Conservation (phyloP, 2,113 vertebrate species). For the Tichodroma muraria region DNA sequence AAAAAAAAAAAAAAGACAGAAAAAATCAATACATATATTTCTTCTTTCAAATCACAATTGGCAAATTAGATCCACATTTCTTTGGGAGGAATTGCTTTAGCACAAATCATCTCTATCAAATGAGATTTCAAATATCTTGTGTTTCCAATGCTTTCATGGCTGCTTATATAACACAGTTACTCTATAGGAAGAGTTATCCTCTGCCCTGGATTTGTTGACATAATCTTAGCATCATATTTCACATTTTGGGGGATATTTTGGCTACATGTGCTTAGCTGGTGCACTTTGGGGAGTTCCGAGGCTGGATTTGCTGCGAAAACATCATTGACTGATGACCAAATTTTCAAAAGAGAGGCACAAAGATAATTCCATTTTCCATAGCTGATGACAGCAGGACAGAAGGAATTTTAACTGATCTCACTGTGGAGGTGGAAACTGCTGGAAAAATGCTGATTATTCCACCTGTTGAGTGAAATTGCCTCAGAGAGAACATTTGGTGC, state of each 20-base stretch:
- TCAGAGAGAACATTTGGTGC: background rate
- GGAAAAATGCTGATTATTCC: background rate
- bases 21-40: background rate
- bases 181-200: background rate
- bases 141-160: background rate
- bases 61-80: slow-evolving; percentile 10
- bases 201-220: background rate
- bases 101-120: background rate
- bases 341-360: background rate
- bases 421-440: background rate
- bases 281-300: background rate
- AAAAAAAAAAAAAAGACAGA: fast-evolving
- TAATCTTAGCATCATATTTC: background rate
- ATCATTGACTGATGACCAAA: background rate
- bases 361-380: background rate
- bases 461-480: background rate
- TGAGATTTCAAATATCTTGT: slow-evolving; percentile 3
- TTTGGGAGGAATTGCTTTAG: slow-evolving; percentile 2
- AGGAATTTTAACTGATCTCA: background rate
- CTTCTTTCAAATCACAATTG: background rate
- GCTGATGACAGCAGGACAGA: fast-evolving
- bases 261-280: background rate
- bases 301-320: background rate
- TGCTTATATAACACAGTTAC: background rate
- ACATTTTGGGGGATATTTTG: background rate